Conservation (phyloP, 2,888 invertebrate genomes). For the Allacma fusca region DNA sequence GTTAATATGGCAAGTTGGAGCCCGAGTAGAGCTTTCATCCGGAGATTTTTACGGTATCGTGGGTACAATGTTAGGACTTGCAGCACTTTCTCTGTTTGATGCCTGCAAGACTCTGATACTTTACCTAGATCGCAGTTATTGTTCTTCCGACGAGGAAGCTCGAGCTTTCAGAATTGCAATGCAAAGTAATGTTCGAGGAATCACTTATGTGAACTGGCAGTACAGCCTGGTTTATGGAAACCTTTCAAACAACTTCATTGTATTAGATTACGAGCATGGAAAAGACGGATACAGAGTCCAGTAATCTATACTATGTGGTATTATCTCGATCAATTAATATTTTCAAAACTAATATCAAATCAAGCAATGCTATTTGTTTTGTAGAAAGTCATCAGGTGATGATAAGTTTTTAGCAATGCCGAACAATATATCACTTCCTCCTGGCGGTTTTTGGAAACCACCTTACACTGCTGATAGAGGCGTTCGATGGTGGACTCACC, state of each 20-base stretch:
- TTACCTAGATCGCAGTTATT: not conserved
- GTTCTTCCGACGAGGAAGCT: not conserved
- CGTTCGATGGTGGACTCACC: slow-evolving; percentile 29
- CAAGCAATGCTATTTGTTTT: not conserved
- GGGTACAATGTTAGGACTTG: slow-evolving; percentile 33
- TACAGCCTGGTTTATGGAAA: not conserved
- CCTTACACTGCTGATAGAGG: slow-evolving; percentile 19
- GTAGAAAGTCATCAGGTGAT: not conserved
- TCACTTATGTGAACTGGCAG: not conserved
- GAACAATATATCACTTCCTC: slow-evolving; percentile 11
- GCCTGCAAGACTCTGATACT: not conserved
- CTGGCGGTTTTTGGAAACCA: not conserved
- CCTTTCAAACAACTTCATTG: not conserved
- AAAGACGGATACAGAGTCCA: slow-evolving; percentile 17
- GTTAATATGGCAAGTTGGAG: slow-evolving; percentile 17
- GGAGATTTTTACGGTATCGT: slow-evolving; percentile 37
- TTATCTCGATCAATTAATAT: no score
- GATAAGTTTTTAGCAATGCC: not conserved
- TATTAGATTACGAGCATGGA: not conserved
- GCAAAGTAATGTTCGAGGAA: not conserved
- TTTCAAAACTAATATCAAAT: no score
- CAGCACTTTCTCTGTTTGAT: slow-evolving; percentile 18
- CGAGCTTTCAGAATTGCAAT: not conserved
- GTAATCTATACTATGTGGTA: slow-evolving; percentile 14
- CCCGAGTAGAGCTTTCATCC: not conserved